These are phyloP conservation scores for Ceramica pisi DNA, from an alignment of 2,888 invertebrate genomes.

Conservation along the genomic window DNA sequence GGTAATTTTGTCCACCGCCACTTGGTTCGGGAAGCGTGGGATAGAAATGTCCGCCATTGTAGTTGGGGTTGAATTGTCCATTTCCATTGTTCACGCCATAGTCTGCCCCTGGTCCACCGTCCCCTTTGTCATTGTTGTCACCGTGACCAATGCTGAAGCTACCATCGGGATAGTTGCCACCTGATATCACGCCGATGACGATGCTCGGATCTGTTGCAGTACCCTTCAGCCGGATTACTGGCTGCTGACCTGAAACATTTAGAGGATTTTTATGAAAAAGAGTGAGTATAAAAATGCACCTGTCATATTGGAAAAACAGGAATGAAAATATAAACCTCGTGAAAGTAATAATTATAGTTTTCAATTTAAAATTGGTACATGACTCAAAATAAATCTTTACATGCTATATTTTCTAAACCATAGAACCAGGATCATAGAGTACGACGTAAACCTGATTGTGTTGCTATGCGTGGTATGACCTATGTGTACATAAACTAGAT, in stretches of 20 bases:
- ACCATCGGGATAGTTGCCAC: conserved; percentile 35
- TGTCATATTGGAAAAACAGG: too few species aligned
- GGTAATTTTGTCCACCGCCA: conserved; percentile 18
- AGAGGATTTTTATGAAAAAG: not conserved
- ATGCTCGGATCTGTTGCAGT: conserved; percentile 36
- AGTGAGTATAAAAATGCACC: too few species aligned
- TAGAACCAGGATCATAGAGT: too few species aligned
- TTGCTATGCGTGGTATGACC: too few species aligned
- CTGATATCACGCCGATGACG: conserved; percentile 24
- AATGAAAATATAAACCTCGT: too few species aligned
- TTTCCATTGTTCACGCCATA: conserved; percentile 10
- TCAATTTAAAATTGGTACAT: too few species aligned
- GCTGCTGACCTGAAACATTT: conserved; percentile 39
- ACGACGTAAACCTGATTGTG: too few species aligned
- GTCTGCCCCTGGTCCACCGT: conserved; percentile 13
- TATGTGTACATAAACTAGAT: too few species aligned
- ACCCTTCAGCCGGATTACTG: conserved; percentile 13
- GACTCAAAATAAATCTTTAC: too few species aligned
- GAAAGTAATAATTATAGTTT: too few species aligned
- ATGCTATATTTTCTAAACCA: too few species aligned
- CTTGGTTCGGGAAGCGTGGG: conserved; percentile 11
- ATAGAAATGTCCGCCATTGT: not conserved
- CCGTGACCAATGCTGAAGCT: conserved; percentile 49
- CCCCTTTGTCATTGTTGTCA: not conserved
- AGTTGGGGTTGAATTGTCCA: conserved; percentile 6